Evolutionary conservation across 2,113 vertebrate genomes (phyloP), one percentile per base, ranked within the genome.

Genomic region (Oncorhynchus keta): DNA sequence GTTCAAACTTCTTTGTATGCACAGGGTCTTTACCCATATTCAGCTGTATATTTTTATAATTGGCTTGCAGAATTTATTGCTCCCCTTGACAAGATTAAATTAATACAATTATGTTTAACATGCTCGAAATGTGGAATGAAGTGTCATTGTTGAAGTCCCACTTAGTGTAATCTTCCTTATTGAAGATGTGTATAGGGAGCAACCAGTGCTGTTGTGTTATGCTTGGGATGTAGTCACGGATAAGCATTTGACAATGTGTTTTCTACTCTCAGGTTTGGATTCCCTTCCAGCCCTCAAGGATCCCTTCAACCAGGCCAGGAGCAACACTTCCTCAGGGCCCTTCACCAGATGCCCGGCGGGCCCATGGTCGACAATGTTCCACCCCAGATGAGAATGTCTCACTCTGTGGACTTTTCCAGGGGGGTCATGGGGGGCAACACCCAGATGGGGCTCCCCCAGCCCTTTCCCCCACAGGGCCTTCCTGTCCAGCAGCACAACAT

Each of bases 401-500:
- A 96, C 22, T 89, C 95, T 0, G 83, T 93, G 0, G 95, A 97
- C 1, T 84, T 95, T 84, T 87, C 93, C 1, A 77, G 86, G 18
- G 89, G 93, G 66, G 77, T 94, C 1, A 81, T 82, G 80, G 91
- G 0, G 76, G 89, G 6, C 6, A 90, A 73, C 49, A 9, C 92
- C 0, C 77, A 74, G 22, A 18, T 93, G 57, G 95, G 92, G 0
- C 90, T 95, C n/a, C 24, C 94, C 39, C 96, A 94, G 81, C 94
- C 95, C 55, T 97, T 97, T 70, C 90, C 94, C 59, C 94, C 94
- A 0, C 95, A 93, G 75, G 89, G 94, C 22, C 89, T 95, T 28
- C 91, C 94, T 0, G 85, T 95, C 26, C 97, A 95, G 78, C 97
- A 97, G 76, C 97, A 98, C 88, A 95, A 94, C 81, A 95, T 98